phyloP scores from a whole-genome alignment of 2,888 invertebrate species.

The Leptopterna dolabrata region DNA sequence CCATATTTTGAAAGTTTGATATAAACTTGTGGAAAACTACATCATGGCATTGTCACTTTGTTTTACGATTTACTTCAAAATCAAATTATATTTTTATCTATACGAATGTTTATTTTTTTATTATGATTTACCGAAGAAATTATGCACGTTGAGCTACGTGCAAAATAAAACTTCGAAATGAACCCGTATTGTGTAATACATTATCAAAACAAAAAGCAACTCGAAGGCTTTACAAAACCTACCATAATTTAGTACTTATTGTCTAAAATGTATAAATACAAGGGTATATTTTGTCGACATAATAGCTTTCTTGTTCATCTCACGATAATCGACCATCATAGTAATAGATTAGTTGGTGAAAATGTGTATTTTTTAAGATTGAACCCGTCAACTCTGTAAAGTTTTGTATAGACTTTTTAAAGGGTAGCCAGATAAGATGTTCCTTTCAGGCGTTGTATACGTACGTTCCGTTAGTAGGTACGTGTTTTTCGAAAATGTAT shows the following conservation, averaged over 20 bases:
- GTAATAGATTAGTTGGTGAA: constrained; percentile 25
- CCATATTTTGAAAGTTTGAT: neutral
- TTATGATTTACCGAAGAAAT: neutral
- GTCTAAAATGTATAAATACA: constrained; percentile 5
- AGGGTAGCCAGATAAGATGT: neutral
- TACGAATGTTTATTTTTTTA: too few relatives aligned
- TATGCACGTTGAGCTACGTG: neutral
- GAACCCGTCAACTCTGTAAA: neutral
- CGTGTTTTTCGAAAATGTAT: neutral
- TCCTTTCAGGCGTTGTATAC: neutral
- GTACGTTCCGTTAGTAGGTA: neutral
- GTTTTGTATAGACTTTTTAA: neutral
- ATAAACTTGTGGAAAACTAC: too few relatives aligned
- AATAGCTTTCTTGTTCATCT: neutral
- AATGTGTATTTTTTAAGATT: constrained; percentile 34
- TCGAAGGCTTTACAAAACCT: neutral
- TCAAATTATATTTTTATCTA: neutral
- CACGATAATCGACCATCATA: neutral
- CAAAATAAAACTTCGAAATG: neutral
- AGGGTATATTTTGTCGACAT: constrained; percentile 16
- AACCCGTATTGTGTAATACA: neutral
- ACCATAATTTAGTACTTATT: neutral
- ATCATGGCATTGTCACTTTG: neutral
- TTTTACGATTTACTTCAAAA: neutral
- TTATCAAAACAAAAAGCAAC: neutral